Evolutionary conservation across 2,888 invertebrate genomes (phyloP).

Genomic region (Cosmopolites sordidus): DNA sequence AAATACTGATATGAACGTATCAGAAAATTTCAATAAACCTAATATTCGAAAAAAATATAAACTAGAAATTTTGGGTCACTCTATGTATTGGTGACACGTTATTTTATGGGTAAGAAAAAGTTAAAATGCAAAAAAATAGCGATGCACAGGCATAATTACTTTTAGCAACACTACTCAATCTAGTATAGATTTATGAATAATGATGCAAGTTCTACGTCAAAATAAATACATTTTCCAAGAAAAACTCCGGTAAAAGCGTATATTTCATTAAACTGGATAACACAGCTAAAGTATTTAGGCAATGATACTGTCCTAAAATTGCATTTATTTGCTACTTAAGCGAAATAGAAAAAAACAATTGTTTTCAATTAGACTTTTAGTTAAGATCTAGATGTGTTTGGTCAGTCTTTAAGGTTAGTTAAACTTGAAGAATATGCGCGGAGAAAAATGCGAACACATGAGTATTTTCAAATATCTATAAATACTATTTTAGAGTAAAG

Average conservation of each 20-base stretch:
- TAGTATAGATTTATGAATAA: neutral
- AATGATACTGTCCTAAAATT: neutral
- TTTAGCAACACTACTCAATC: neutral
- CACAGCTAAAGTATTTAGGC: neutral
- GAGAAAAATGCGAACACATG: too few relatives aligned
- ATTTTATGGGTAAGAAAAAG: neutral
- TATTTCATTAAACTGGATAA: neutral
- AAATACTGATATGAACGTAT: constrained; percentile 5
- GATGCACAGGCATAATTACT: constrained; percentile 11
- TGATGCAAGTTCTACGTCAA: neutral
- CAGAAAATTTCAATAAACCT: constrained; percentile 9
- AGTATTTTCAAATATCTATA: too few relatives aligned
- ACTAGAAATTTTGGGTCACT: neutral
- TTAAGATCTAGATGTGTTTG: too few relatives aligned
- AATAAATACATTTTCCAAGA: neutral
- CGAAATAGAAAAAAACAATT: too few relatives aligned
- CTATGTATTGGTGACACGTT: neutral
- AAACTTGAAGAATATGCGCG: too few relatives aligned
- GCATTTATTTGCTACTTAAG: too few relatives aligned
- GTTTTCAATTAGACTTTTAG: too few relatives aligned
- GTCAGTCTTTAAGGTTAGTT: too few relatives aligned
- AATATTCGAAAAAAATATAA: neutral
- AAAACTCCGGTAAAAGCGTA: too few relatives aligned
- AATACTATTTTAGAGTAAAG: too few relatives aligned
- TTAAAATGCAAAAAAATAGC: constrained; percentile 11